Evolutionary conservation across 2,888 invertebrate species (phyloP), one percentile per base, ranked within the genome.

Genomic region (Chloroclystis v-ata): DNA sequence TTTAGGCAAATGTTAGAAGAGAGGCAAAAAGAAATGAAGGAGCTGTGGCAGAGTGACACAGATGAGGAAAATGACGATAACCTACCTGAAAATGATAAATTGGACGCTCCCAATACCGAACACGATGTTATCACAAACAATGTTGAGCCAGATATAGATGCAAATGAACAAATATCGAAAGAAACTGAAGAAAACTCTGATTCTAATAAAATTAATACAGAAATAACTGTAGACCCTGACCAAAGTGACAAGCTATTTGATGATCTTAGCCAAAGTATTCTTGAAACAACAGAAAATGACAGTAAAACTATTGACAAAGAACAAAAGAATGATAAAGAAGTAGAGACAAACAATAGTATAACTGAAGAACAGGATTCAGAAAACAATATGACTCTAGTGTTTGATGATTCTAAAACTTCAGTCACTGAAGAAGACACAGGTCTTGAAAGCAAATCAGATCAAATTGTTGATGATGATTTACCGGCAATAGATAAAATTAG

Each of bases 41-140:
- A 91, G 61, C 91, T 95, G 65, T 95, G 93, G 61, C 93, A 93
- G 78, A 94, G 94, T 58, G 93, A 93, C 43, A 54, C 57, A 28
- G 65, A 72, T 49, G 66, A 63, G 41, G 50, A 43, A 13, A 35
- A 50, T 39, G 42, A 46, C 14, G 42, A 46, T 14, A 33, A 49
- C 42, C 56, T 42, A 35, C 26, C 37, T 41, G 38, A 35, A 30
- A 30, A 39, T 33, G 39, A 46, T 40, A 47, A 33, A 28, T 20
- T 20, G 2, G 5, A 2, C 20, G 2, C 3, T 20, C 20, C 40
- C 4, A 43, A 16, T 8, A 20, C 10, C 12, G 20, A 10, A 25
- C n/a, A n/a, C n/a, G 13, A 38, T 33, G 24, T 35, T n/a, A 48
- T 33, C 26, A 1, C 20, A 35, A 25, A 20, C 4, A 10, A 12